Base-by-base conservation (phyloP, 2,113 vertebrate genomes). In the Nicator chloris region DNA sequence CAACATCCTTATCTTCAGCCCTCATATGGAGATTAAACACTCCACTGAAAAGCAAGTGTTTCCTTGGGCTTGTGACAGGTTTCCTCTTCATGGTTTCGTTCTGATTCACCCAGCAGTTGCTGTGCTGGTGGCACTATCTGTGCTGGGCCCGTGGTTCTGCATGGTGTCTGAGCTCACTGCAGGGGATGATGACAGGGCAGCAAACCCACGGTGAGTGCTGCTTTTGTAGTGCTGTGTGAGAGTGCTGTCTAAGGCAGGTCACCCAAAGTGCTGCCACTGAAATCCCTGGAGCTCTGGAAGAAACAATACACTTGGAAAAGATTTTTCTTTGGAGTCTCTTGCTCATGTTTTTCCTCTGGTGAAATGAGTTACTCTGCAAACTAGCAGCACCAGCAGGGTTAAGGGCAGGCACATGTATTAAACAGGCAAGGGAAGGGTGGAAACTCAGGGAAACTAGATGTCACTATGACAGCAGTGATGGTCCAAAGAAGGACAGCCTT, bases 61-160 rank as follows among this genome's bases (percentile, higher is more conserved):
- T 92, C 91, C 82, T 87, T 61, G 2, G 0, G 26, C 60, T 64
- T 69, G 68, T 60, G 85, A 64, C 83, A 92, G 42, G 80, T 81
- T 95, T 94, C 84, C 82, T 81, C 68, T 69, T 93, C 75, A 27
- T 54, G 59, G 88, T 95, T 95, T 87, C 86, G 50, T 49, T 91
- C 81, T 93, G 90, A 95, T 91, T 95, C 92, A 92, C 37, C n/a
- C 92, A 28, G 44, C 7, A 13, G 88, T 64, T 72, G 86, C 84
- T 88, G 82, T 3, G 39, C 83, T n/a, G 61, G 80, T 75, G 92
- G 75, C 82, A 93, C 85, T 66, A 8, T 92, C 90, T 84, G 51
- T 13, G 15, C 90, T 3, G 1, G 3, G 5, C 27, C 17, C 2
- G 5, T 89, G 64, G 39, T 54, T 2, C 85, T 86, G 85, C 51